Evolutionary conservation across 2,888 invertebrate species (phyloP), one percentile per base, ranked within the genome.

Genomic region (Rhaphigaster nebulosa): DNA sequence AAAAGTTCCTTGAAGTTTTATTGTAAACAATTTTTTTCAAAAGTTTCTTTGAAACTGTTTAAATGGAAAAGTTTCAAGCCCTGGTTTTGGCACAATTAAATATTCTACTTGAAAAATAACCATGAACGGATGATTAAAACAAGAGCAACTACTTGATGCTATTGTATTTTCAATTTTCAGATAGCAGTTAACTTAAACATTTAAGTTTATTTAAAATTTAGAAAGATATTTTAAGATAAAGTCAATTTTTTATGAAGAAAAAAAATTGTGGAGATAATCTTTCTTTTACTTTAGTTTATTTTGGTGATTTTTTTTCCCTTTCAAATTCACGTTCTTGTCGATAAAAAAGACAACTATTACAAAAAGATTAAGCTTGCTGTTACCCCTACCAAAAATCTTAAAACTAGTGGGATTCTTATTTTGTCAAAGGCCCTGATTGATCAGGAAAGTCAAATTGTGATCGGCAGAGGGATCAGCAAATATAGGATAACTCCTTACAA

Each of bases 361-460:
- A 29, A 29, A 38, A 34, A 8, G 15, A n/a, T 65, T 18, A 76
- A 84, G n/a, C 84, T 84, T 84, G 45, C 38, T 41, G 84, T n/a
- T n/a, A 84, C 45, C 45, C 45, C 45, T 15, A n/a, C 84, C 84
- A n/a, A n/a, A 84, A 88, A 38, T 18, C 88, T 88, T 88, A 88
- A 60, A 88, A 88, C 88, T 88, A 88, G 88, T 88, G 88, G 88
- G 88, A 88, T 88, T 88, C 88, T 88, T 29, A 1, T 41, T 60
- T 18, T 88, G 88, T 88, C 88, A 60, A 60, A 41, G 70, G 15
- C 13, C 88, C 88, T 60, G 54, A 60, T 41, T 12, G 13, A 60
- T 56, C 54, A 60, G 88, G 88, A 88, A 88, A 88, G 65, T 88
- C 65, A 56, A 88, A 65, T 56, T 41, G 41, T 23, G 41, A n/a